Evolutionary conservation across 1,140 invertebrate species (phyloP).

Genomic region (Gonatopus flavifemur): DNA sequence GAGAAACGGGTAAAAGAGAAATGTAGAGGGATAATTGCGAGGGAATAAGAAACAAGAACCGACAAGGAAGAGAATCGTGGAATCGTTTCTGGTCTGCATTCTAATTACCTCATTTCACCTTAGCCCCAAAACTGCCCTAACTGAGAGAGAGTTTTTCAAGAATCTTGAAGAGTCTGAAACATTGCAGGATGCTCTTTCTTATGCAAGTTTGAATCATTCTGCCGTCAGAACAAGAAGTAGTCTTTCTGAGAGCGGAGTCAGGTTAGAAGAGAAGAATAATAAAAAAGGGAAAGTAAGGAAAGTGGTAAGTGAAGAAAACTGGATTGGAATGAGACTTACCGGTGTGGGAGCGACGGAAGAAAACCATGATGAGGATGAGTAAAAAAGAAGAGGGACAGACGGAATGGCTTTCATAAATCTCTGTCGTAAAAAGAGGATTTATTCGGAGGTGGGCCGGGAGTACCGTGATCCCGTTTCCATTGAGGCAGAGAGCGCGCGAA

Average conservation of each 20-base stretch:
- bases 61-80: too few relatives aligned
- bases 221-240: too few relatives aligned
- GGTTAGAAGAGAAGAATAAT: constrained; percentile 25
- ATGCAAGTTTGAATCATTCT: too few relatives aligned
- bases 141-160: too few relatives aligned
- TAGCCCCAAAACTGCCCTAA: constrained; percentile 51
- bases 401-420: constrained; percentile 56
- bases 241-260: too few relatives aligned
- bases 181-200: constrained; percentile 20
- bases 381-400: background rate
- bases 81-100: constrained; percentile 49
- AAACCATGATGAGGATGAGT: background rate
- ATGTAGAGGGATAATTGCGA: too few relatives aligned
- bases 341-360: constrained; percentile 7
- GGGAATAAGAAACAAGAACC: too few relatives aligned
- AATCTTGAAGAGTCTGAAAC: constrained; percentile 48
- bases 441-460: constrained; percentile 40
- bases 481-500: constrained; percentile 36
- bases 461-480: constrained; percentile 38
- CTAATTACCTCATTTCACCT: constrained; percentile 57
- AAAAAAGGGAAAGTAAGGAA: constrained; percentile 6
- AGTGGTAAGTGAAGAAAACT: constrained; percentile 10
- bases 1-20: too few relatives aligned
- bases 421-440: constrained; percentile 55
- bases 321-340: too few relatives aligned